Evolutionary conservation across 2,888 invertebrate genomes (phyloP), one percentile per base, ranked within the genome.

Genomic region (Meghimatium bilineatum): DNA sequence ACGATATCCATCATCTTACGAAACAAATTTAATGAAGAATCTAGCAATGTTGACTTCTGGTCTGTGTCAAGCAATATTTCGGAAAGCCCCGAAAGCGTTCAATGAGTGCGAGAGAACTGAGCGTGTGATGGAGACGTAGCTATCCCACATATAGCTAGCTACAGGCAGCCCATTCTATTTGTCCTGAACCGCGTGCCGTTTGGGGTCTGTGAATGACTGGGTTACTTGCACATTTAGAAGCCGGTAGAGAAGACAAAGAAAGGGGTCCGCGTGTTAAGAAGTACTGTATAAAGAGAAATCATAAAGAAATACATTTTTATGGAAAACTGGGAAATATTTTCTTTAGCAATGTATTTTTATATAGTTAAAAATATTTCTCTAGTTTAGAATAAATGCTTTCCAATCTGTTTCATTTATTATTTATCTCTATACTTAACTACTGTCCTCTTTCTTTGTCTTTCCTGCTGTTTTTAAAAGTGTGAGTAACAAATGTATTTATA

Each of bases 51-150:
- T 56, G 17, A 14, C 56, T 17, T 23, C 20, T 8, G 17, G 20
- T 20, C 23, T 23, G 56, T 23, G 20, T 56, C 56, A 56, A 14
- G 56, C 56, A 56, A 23, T 17, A 56, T 17, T 23, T 56, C 56
- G 20, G 49, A 56, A 17, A 56, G 56, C 56, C 23, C 49, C 56
- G 56, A 56, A 56, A 6, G 71, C 38, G 38, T 71, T 71, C 71
- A 71, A 38, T 23, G 69, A 69, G 38, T 71, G 38, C 38, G 71
- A 71, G 71, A 38, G 38, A 38, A 71, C 71, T 63, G 63, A 71
- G 71, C 71, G 20, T 23, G 71, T 71, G 71, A 20, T 67, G 34
- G 44, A 17, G 56, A 56, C 1, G 20, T 20, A 23, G 26, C 38
- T 38, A 71, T 26, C 38, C 71, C 38, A 8, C 38, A 20, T 26